Conservation (phyloP, 1,140 invertebrate species). For the Eupristina koningsbergeri region DNA sequence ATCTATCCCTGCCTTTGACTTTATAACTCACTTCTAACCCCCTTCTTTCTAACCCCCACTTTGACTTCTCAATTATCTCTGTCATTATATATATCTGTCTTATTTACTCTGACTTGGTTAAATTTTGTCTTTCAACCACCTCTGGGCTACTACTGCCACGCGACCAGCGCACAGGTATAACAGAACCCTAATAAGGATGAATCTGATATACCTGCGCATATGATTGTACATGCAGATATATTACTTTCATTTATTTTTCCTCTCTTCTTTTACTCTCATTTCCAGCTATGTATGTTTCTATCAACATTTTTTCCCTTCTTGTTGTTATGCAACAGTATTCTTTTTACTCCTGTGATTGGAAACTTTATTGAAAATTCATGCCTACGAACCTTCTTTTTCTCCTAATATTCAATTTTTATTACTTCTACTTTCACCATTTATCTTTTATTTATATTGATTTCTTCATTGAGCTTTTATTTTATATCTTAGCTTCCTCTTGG, state of each 20-base stretch:
- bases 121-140: background rate
- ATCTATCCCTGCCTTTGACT: background rate
- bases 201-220: conserved; percentile 82
- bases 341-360: background rate
- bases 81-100: background rate
- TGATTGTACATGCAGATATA: background rate
- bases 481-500: too few species aligned
- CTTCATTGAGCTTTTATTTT: conserved; percentile 17
- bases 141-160: too few species aligned
- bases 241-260: background rate
- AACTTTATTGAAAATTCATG: conserved; percentile 43
- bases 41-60: background rate
- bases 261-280: background rate
- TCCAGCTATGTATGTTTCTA: background rate
- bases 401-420: conserved; percentile 10
- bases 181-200: conserved; percentile 80
- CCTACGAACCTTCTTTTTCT: conserved; percentile 40
- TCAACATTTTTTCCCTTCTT: conserved; percentile 36
- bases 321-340: conserved; percentile 30
- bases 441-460: conserved; percentile 5
- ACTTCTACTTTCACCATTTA: background rate
- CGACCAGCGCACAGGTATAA: conserved; percentile 58
- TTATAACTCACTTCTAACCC: background rate
- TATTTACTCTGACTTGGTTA: background rate
- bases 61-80: too few species aligned